phyloP scores from a whole-genome alignment of 2,113 vertebrate species.

The Cyprinus carpio region DNA sequence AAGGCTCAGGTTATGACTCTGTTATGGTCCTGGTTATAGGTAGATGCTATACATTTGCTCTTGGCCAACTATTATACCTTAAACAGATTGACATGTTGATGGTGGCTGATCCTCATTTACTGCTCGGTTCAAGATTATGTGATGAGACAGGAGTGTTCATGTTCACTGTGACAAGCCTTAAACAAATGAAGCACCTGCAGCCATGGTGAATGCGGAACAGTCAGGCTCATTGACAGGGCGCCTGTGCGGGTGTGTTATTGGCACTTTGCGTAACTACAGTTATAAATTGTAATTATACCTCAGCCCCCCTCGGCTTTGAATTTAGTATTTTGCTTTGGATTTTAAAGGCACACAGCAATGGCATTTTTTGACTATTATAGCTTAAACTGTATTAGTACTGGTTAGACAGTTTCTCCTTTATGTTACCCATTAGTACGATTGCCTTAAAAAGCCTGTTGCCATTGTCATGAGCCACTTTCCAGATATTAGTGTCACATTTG shows the following conservation, averaged over 20 bases:
- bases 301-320: not conserved
- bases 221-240: not conserved
- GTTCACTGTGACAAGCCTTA: not conserved
- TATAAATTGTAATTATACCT: not conserved
- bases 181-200: conserved; percentile 26
- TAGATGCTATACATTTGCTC: not conserved
- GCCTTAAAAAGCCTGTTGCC: not conserved
- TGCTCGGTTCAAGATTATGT: not conserved
- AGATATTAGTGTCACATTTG: not conserved
- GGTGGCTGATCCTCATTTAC: not conserved
- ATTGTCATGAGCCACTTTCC: conserved; percentile 8
- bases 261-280: too few species aligned
- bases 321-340: not conserved
- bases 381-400: not conserved
- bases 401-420: not conserved
- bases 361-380: not conserved
- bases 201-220: not conserved
- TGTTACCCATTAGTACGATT: not conserved
- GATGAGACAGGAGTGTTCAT: not conserved
- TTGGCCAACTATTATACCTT: not conserved
- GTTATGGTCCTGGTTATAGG: not conserved
- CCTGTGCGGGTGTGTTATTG: too few species aligned
- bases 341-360: too few species aligned
- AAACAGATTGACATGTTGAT: not conserved
- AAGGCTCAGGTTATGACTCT: not conserved